Evolutionary conservation across 2,888 invertebrate genomes (phyloP), one percentile per base, ranked within the genome.

Genomic region (Tinea trinotella): DNA sequence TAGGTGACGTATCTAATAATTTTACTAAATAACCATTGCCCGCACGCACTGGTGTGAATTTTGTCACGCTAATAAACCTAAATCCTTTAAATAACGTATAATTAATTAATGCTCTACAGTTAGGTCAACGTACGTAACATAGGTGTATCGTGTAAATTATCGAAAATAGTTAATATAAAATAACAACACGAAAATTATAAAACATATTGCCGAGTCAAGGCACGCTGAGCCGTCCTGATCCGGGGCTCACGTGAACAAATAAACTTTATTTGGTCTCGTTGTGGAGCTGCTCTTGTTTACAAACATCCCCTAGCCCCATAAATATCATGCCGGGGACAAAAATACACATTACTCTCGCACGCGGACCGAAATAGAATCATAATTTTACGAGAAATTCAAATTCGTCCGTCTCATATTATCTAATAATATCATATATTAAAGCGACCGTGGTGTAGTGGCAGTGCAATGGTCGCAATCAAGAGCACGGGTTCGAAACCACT

Each of bases 191-290:
- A 7, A 30, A 30, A 10, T 30, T 2, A 30, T 30, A 30, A 30
- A 30, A 30, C n/a, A 30, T 40, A 13, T 13, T 13, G n/a, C 7
- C 40, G 13, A 40, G 40, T 40, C 40, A 40, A n/a, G 50, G 1
- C 18, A 52, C 30, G 20, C 35, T 4, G 35, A 35, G 52, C 52
- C n/a, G 20, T 10, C 18, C 18, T 48, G 10, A 22, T 24, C 24
- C 12, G 18, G 49, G 58, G 61, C 63, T 64, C 70, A 71, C 67
- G 66, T 73, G 70, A 68, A 66, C 66, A 68, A 71, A 76, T 68
- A 70, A 65, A 63, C 65, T 63, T 58, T 62, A 46, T 46, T 44
- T 30, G 19, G 20, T 18, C 48, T 35, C 30, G 36, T n/a, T 9
- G n/a, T n/a, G 13, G 17, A 36, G 60, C 62, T 62, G 62, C 65